Base-by-base conservation (phyloP, 2,797 vertebrate species). In the Sphenopsis melanotis region DNA sequence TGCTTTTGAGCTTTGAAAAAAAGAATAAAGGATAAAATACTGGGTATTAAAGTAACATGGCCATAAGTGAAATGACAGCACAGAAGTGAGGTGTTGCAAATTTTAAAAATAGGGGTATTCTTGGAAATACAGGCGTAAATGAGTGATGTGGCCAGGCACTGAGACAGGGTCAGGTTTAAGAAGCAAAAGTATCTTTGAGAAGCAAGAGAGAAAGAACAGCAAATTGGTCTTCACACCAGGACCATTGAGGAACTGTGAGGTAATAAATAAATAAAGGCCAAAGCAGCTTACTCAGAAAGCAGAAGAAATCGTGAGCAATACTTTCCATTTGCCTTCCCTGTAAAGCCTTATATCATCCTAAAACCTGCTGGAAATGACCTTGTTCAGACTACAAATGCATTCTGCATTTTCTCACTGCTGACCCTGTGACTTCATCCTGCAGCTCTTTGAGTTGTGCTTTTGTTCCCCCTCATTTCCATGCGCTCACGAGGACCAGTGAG, bases 201-300 rank as follows among this genome's bases (percentile, higher is more conserved):
- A 87, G 53, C 42, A 80, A 49, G 61, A 64, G 15, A 89, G 76
- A 84, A 87, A 76, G 57, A 90, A 55, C 7, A 61, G 72, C 29
- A 53, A 71, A 89, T 90, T 79, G 37, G 44, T 94, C 83, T 90
- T 95, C 64, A 78, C 44, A 86, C 74, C 85, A 81, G 77, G 50
- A 81, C 37, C 2, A 0, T 88, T 91, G 49, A 86, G 63, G 44
- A 56, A 61, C 59, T 89, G 77, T 90, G 82, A 91, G 63, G 79
- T 90, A 95, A 93, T 96, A 95, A 95, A 94, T 95, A 95, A 94
- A 95, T 87, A 95, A 91, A 94, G 83, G 78, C 82, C 87, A 88
- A 83, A 95, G 89, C 42, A 89, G 75, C 90, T 95, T 94, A 95
- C 71, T 94, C 94, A 78, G 91, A 87, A 71, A 94, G 79, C 75